Evolutionary conservation across 2,113 vertebrate genomes (phyloP).

Genomic region (Podarcis raffonei): DNA sequence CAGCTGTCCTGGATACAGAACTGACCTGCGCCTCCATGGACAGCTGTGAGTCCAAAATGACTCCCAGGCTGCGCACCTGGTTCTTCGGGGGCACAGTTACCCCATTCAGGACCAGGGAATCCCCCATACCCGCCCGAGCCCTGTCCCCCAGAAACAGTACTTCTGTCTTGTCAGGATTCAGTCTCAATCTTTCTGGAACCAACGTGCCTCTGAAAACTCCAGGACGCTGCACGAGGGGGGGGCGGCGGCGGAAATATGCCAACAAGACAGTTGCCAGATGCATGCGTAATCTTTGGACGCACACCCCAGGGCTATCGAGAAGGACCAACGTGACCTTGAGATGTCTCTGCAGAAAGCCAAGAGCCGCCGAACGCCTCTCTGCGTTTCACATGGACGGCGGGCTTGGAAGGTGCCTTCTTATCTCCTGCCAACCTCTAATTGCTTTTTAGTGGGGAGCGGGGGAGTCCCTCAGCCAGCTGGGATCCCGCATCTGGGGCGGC

Average conservation of each 20-base stretch:
- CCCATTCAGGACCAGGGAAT: no score
- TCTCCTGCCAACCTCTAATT: not conserved
- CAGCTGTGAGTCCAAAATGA: no score
- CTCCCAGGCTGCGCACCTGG: no score
- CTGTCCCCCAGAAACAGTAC: no score
- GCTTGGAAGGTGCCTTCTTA: not conserved
- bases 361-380: not conserved
- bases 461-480: not conserved
- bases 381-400: not conserved
- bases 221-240: not conserved
- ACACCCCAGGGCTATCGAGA: not conserved
- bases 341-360: not conserved
- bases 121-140: no score
- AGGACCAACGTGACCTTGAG: not conserved
- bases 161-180: no score
- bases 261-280: not conserved
- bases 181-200: not conserved
- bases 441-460: not conserved
- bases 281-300: not conserved
- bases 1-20: no score
- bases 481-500: not conserved
- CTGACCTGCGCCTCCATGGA: no score
- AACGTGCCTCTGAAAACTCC: not conserved
- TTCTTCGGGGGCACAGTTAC: no score
- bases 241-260: not conserved